Evolutionary conservation across 30 jellyfish, hydroid and myxozoan genomes (phyloP).

Genomic region (Chironex yamaguchii): DNA sequence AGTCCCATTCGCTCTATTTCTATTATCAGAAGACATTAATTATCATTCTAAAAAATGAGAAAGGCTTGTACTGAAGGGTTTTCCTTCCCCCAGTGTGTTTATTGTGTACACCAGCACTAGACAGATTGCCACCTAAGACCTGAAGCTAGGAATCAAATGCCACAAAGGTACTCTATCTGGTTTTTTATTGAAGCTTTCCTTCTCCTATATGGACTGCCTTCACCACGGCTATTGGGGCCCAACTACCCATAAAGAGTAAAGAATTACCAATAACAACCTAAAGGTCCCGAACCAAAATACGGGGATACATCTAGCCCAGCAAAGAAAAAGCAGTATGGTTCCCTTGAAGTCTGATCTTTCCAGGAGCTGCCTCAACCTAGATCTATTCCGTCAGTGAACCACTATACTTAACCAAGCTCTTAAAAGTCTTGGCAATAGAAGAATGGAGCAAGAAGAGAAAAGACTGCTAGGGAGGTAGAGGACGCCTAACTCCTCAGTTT

Average conservation of each 20-base stretch:
- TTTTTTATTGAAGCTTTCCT: no score
- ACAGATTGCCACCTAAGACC: constrained; percentile 31
- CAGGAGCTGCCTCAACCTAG: no score
- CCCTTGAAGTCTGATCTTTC: no score
- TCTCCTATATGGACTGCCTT: no score
- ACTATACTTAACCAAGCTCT: background rate
- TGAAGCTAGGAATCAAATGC: constrained; percentile 11
- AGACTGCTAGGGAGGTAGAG: constrained; percentile 1
- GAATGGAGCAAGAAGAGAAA: background rate
- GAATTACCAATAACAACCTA: no score
- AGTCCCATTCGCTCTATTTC: constrained; percentile 44
- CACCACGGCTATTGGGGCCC: no score
- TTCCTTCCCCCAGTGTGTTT: constrained; percentile 41
- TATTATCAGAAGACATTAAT: constrained; percentile 11
- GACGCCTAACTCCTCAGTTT: background rate
- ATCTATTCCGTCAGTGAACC: no score
- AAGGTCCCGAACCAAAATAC: no score
- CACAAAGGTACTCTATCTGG: constrained; percentile 10
- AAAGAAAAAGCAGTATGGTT: no score
- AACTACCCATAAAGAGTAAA: no score
- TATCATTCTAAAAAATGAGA: constrained; percentile 25
- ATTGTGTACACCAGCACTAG: constrained; percentile 62
- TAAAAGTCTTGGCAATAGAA: background rate
- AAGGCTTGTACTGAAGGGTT: constrained; percentile 39
- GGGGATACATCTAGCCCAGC: no score